phyloP scores from a whole-genome alignment of 2,888 invertebrate species.

The Calephelis perditalis region DNA sequence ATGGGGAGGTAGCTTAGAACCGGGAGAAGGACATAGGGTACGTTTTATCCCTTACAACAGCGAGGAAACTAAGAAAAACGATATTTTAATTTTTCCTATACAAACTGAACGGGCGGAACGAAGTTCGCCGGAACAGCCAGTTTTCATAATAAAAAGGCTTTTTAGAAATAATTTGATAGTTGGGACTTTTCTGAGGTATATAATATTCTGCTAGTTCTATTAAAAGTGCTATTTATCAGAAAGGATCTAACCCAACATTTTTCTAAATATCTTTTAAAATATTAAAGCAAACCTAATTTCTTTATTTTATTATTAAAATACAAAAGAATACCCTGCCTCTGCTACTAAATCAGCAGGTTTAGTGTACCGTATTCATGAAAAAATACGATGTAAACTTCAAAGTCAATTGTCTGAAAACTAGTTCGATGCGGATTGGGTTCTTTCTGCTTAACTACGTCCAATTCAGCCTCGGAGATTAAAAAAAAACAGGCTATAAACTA shows the following conservation, averaged over 20 bases:
- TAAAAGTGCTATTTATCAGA: conserved; percentile 14
- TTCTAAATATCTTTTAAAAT: conserved; percentile 7
- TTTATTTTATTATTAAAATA: conserved; percentile 9
- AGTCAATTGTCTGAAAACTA: conserved; percentile 16
- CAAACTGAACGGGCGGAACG: too few relatives aligned
- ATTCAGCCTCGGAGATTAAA: too few relatives aligned
- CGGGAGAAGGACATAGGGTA: too few relatives aligned
- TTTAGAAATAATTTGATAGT: not conserved
- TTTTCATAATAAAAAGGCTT: conserved; percentile 3
- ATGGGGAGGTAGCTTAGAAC: too few relatives aligned
- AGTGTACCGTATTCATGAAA: conserved; percentile 8
- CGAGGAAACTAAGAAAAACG: too few relatives aligned
- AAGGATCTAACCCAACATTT: conserved; percentile 12
- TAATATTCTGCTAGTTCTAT: conserved; percentile 14
- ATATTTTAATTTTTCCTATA: too few relatives aligned
- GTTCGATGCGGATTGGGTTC: conserved; percentile 14
- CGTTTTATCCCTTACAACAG: too few relatives aligned
- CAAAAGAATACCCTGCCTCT: conserved; percentile 12
- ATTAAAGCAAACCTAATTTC: conserved; percentile 12
- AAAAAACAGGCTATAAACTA: too few relatives aligned
- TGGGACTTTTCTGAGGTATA: conserved; percentile 13
- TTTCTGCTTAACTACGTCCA: conserved; percentile 15
- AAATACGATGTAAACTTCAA: conserved; percentile 15
- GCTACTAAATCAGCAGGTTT: conserved; percentile 8
- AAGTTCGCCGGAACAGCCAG: too few relatives aligned